A percentile compares a stretch with the other conserved stretches of the same genome.
Evolutionary conservation across 2,113 vertebrate species (phyloP).

Genomic region (Taxidea taxus): DNA sequence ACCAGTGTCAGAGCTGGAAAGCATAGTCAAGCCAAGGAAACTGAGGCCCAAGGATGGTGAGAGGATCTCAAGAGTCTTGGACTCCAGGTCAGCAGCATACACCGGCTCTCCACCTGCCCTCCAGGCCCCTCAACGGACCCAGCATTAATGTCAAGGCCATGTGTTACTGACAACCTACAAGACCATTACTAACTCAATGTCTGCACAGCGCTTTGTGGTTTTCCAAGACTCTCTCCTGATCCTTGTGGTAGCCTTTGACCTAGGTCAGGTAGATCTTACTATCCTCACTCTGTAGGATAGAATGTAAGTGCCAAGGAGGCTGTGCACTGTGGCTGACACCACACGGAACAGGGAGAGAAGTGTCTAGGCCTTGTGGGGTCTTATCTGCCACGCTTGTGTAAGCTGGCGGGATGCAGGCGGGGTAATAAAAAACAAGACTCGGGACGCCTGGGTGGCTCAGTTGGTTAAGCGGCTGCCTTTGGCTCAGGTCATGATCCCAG

Average conservation of each 20-base stretch:
- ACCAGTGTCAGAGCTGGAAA: background rate
- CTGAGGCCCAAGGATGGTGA: background rate
- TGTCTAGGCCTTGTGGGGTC: background rate
- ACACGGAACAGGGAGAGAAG: background rate
- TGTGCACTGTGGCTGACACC: background rate
- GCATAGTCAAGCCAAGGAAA: background rate
- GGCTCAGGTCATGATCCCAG: no score
- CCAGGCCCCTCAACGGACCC: background rate
- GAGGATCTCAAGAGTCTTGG: background rate
- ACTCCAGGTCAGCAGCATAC: rapidly evolving
- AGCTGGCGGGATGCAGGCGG: rapidly evolving
- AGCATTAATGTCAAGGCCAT: background rate
- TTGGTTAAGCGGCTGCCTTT: no score
- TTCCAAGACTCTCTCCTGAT: background rate
- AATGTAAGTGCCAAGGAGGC: background rate
- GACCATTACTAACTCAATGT: background rate
- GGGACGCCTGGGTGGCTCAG: no score
- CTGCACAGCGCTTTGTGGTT: rapidly evolving
- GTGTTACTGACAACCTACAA: rapidly evolving
- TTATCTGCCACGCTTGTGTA: background rate
- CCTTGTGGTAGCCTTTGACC: rapidly evolving
- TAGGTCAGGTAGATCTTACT: background rate
- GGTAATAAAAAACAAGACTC: background rate
- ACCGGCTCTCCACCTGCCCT: background rate
- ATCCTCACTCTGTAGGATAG: background rate